Evolutionary conservation across 2,888 invertebrate genomes (phyloP), one percentile per base, ranked within the genome.

Genomic region (Cataglyphis rosenhaueri): DNA sequence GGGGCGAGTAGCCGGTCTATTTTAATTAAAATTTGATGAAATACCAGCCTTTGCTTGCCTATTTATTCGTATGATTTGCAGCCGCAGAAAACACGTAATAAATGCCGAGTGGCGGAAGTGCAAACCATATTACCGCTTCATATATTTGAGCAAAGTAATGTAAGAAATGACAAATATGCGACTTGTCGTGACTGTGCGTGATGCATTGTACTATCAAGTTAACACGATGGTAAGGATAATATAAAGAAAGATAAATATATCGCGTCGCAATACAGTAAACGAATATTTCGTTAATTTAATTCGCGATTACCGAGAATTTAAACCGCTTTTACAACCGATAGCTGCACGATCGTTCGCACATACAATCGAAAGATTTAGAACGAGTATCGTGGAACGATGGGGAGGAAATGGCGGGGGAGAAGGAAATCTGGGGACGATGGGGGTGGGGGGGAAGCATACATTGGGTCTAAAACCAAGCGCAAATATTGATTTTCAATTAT

Each of bases 401-500:
- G 21, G 66, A 55, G 81, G 35, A 76, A 55, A 38, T 44, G 25
- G 18, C 18, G 1, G 76, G 21, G 15, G 44, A 12, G 41, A 29
- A 4, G 21, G 29, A 41, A n/a, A 25, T 65, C 18, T 65, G 65
- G 82, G 78, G 55, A 76, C 66, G 83, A 81, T 21, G 21, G 21
- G 21, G 29, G 29, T 21, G 81, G 71, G 85, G 38, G 25, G 18
- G 10, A 38, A 32, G 18, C 10, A 8, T 85, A 87, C 86, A 85
- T 52, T n/a, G 68, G 89, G 89, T 83, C 86, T 90, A 87, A 90
- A 91, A 79, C 87, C 89, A 79, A 90, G 91, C 87, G 89, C 90
- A 90, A 91, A 92, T 93, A 94, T 94, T 93, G 94, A 94, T 93
- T 94, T 93, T 94, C 93, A 94, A 94, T 94, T 94, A 93, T 91